Evolutionary conservation across 2,888 invertebrate genomes (phyloP).

Genomic region (Ochropacha duplaris): DNA sequence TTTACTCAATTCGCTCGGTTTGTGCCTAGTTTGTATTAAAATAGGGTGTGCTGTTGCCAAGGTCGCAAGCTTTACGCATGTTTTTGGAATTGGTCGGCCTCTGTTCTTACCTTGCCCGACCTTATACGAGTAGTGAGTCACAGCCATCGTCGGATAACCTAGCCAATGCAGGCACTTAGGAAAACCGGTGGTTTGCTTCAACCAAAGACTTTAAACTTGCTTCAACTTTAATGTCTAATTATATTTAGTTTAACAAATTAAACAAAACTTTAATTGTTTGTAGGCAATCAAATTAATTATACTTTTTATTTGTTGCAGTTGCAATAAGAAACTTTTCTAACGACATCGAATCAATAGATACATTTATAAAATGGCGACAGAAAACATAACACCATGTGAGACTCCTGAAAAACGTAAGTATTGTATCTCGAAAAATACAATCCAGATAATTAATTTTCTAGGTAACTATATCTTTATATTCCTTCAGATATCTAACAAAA

Average conservation of each 20-base stretch:
- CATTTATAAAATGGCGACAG: background rate
- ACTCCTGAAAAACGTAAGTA: constrained; percentile 14
- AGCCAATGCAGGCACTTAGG: background rate
- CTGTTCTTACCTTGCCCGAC: constrained; percentile 35
- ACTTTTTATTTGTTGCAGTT: background rate
- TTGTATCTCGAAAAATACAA: background rate
- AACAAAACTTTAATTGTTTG: no score
- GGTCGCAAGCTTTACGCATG: constrained; percentile 14
- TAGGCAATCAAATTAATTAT: no score
- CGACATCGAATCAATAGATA: constrained; percentile 4
- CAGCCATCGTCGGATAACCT: background rate
- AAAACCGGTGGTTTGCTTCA: background rate
- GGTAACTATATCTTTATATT: background rate
- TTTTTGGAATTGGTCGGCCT: constrained; percentile 40
- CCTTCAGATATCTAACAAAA: no score
- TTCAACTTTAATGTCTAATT: background rate
- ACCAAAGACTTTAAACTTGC: no score
- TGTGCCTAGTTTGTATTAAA: constrained; percentile 23
- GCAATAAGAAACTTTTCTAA: constrained; percentile 11
- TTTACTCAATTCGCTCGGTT: constrained; percentile 21
- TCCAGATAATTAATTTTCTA: background rate
- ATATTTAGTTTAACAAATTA: background rate
- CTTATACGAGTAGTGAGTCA: constrained; percentile 41
- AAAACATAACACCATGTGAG: constrained; percentile 12
- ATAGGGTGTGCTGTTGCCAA: constrained; percentile 30